Evolutionary conservation across 2,888 invertebrate species (phyloP), one percentile per base, ranked within the genome.

Genomic region (Parasteatoda lunata): DNA sequence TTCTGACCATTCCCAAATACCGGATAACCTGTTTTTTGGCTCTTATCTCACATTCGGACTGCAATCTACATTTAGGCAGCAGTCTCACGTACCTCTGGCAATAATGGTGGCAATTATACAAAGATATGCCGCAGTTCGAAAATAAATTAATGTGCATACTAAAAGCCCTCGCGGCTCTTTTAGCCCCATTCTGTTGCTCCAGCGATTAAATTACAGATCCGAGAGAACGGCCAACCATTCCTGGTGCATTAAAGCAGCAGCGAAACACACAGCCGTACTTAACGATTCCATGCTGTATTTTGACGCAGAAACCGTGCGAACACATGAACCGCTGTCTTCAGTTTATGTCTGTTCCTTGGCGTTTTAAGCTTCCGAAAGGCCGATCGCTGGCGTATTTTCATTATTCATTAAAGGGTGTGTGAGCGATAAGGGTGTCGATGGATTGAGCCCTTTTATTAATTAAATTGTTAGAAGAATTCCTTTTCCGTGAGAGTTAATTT

Each of bases 121-220:
- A 72, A 72, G 30, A 30, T 49, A 59, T 7, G 77, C n/a, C 52
- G 70, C 47, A 59, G 52, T 80, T 72, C 65, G 72, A 66, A 80
- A 80, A 80, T 80, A 80, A 80, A 80, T 80, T 72, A 80, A 80
- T 72, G 80, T 80, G 72, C 80, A 68, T 66, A 66, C 77, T 77
- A 77, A 77, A 77, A 66, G 66, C 64, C 77, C 13, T 54, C 13
- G 9, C 54, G 54, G 54, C 54, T 54, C 13, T 30, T 30, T 30
- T 30, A 11, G 5, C 54, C 13, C 54, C 8, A 11, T 54, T 13
- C 66, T 45, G 51, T 65, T 15, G 71, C 65, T 64, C 15, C 47
- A 6, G 48, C 77, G 77, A 77, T 77, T 77, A 68, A 77, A 77
- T 77, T 77, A 68, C 66, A 68, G 64, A 49, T 59, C 45, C 48